Percentiles rank a stretch among this genome's conserved stretches.
Evolutionary conservation across 2,797 vertebrate species (phyloP).

Genomic region (Morelia viridis): DNA sequence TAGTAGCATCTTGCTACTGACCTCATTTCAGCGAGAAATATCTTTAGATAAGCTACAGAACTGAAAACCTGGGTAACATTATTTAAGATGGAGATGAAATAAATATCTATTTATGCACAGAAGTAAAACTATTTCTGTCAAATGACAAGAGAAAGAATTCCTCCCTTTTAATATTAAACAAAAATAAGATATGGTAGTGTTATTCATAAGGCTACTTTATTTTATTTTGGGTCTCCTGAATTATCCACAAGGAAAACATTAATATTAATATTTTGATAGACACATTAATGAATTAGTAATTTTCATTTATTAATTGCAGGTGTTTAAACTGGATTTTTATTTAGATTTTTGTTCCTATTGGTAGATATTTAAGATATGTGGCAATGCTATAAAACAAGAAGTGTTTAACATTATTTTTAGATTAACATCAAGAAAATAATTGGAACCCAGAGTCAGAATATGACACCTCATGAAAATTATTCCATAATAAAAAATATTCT

Average conservation of each 20-base stretch:
- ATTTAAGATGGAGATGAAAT: constrained; percentile 23
- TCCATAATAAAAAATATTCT: not conserved
- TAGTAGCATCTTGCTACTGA: not conserved
- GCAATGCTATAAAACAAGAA: not conserved
- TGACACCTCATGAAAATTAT: not conserved
- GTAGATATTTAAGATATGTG: not conserved
- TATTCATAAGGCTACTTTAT: not conserved
- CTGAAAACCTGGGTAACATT: constrained; percentile 1
- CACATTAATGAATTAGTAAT: not conserved
- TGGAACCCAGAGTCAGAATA: not conserved
- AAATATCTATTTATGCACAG: constrained; percentile 6
- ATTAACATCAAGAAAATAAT: too few species aligned
- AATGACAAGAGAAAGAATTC: constrained; percentile 8
- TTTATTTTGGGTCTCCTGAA: constrained; percentile 5
- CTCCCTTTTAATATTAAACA: constrained; percentile 12
- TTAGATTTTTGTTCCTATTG: not conserved
- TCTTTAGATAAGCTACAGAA: not conserved
- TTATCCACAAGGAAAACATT: not conserved
- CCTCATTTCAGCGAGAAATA: not conserved
- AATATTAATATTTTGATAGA: not conserved
- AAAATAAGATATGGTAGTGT: constrained; percentile 9
- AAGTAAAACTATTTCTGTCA: not conserved
- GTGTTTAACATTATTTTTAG: not conserved
- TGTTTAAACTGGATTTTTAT: not conserved
- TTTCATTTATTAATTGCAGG: not conserved